Conservation (phyloP, 1,140 invertebrate genomes). For the Zaprionus taronus region DNA sequence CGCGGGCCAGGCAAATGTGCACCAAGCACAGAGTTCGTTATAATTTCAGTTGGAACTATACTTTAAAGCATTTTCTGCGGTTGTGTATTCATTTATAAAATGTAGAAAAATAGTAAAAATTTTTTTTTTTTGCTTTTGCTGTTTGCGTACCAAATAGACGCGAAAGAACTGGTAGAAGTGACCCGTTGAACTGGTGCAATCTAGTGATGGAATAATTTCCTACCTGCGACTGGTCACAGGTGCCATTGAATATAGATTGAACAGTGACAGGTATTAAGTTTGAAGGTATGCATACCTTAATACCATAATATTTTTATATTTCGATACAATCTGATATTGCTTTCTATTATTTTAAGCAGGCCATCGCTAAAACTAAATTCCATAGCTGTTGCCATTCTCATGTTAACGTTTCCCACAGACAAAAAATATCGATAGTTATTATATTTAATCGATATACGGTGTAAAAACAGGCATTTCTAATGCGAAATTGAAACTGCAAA, state of each 20-base stretch:
- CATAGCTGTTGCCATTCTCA: constrained; percentile 23
- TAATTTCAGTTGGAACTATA: constrained; percentile 37
- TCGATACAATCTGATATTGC: background rate
- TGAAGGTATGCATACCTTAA: background rate
- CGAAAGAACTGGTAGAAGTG: constrained; percentile 58
- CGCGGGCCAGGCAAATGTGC: constrained; percentile 41
- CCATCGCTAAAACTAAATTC: background rate
- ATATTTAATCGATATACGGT: constrained; percentile 31
- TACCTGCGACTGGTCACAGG: constrained; percentile 50
- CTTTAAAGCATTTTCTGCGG: constrained; percentile 66
- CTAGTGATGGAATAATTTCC: constrained; percentile 37
- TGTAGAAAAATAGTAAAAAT: constrained; percentile 78
- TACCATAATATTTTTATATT: background rate
- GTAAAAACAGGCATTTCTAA: constrained; percentile 23
- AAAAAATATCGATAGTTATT: constrained; percentile 4
- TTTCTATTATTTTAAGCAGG: background rate
- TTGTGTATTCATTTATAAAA: constrained; percentile 77
- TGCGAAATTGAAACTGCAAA: constrained; percentile 45
- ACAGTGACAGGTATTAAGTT: constrained; percentile 6
- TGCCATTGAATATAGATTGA: constrained; percentile 13
- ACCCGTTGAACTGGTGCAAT: constrained; percentile 47
- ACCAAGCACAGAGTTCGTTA: constrained; percentile 38
- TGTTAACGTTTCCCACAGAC: background rate
- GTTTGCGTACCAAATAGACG: constrained; percentile 72
- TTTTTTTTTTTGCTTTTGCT: constrained; percentile 70